Evolutionary conservation across 1,140 invertebrate species (phyloP).

Genomic region (Rhyzopertha dominica): DNA sequence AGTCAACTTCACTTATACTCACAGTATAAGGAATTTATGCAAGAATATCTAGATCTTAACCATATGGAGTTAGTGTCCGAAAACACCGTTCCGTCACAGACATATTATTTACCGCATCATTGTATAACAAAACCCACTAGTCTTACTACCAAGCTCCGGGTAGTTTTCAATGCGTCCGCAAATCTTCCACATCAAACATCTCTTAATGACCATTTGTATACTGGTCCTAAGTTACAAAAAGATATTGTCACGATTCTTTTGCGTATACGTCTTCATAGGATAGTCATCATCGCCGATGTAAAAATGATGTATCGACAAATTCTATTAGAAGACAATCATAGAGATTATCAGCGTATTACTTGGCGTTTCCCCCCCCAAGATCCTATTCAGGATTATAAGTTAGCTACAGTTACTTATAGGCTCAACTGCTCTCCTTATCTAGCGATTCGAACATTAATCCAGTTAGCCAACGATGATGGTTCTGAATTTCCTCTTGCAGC

Average conservation of each 20-base stretch:
- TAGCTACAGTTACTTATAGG: slow-evolving; percentile 5
- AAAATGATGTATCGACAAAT: slow-evolving; percentile 3
- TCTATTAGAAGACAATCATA: neutral
- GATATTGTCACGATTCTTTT: slow-evolving; percentile 4
- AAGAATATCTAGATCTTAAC: neutral
- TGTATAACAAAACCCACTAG: neutral
- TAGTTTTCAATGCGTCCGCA: neutral
- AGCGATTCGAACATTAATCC: slow-evolving; percentile 1
- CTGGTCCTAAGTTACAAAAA: neutral
- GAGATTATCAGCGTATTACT: slow-evolving; percentile 2
- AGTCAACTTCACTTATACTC: neutral
- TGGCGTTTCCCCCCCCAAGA: neutral
- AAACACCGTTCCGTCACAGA: neutral
- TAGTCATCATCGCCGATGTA: slow-evolving; percentile 2
- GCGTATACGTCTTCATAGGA: neutral
- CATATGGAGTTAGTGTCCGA: slow-evolving; percentile 5
- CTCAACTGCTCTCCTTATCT: slow-evolving; percentile 2
- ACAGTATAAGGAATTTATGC: slow-evolving; percentile 6
- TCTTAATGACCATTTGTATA: neutral
- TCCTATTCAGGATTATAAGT: neutral
- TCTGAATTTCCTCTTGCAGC: slow-evolving; percentile 2
- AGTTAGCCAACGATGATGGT: neutral
- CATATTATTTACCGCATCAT: slow-evolving; percentile 5
- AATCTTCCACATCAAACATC: neutral
- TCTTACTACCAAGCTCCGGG: neutral